phyloP scores from a whole-genome alignment of 1,140 invertebrate genomes.

The Trachymyrmex septentrionalis region DNA sequence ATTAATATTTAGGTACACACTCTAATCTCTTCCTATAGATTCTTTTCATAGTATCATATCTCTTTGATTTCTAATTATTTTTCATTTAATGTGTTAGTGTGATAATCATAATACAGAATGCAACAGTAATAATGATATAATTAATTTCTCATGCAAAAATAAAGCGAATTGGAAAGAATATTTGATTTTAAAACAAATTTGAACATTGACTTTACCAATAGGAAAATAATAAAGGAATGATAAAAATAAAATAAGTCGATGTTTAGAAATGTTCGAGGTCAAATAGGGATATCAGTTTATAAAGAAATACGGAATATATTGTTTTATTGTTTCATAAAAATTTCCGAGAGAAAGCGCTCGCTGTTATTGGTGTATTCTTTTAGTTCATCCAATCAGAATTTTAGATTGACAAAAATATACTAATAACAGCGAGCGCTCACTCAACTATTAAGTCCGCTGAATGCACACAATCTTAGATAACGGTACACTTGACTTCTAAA shows the following conservation, averaged over 20 bases:
- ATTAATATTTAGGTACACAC: constrained; percentile 42
- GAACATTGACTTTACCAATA: neutral
- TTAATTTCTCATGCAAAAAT: neutral
- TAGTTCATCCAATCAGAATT: no score
- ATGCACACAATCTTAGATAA: neutral
- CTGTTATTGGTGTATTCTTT: no score
- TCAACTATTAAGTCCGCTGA: no score
- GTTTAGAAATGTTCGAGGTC: neutral
- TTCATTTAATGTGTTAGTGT: neutral
- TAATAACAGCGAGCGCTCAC: neutral
- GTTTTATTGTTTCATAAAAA: no score
- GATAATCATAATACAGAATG: neutral
- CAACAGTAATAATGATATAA: neutral
- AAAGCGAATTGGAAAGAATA: neutral
- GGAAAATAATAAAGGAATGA: neutral
- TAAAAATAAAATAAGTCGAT: neutral
- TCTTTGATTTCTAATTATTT: constrained; percentile 10
- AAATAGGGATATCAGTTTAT: neutral
- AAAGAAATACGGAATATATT: neutral
- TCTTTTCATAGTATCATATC: constrained; percentile 2
- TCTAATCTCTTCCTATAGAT: neutral
- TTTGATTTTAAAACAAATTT: neutral
- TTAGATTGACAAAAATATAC: no score
- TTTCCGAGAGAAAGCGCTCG: no score
- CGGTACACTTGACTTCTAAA: neutral